phyloP scores from a whole-genome alignment of 2,113 vertebrate genomes.

The Azemiops feae region DNA sequence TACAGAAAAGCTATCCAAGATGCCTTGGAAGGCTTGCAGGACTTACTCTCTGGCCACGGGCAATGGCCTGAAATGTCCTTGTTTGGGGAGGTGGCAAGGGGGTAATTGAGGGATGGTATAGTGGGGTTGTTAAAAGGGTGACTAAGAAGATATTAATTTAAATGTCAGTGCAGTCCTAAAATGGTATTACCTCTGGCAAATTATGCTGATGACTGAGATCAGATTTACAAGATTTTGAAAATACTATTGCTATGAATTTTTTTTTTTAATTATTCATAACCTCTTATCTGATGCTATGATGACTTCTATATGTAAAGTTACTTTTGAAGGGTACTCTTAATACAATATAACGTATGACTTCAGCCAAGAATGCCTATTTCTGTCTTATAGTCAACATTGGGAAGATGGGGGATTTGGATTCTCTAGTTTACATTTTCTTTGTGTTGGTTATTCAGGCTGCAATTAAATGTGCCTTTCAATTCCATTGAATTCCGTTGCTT shows the following conservation, averaged over 20 bases:
- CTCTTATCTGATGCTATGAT: background rate
- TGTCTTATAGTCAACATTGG: background rate
- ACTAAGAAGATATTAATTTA: background rate
- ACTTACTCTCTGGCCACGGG: fast-evolving
- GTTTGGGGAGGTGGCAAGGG: background rate
- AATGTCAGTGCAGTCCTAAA: background rate
- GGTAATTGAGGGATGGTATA: background rate
- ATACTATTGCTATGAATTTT: background rate
- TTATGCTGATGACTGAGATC: background rate
- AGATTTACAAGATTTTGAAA: background rate
- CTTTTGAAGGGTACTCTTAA: too few species aligned
- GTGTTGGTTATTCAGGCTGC: background rate
- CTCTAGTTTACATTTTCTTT: background rate
- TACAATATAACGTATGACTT: background rate
- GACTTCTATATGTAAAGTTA: background rate
- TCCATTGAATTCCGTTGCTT: background rate
- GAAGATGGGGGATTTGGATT: background rate
- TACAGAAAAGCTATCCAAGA: constrained; percentile 27
- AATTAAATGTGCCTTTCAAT: background rate
- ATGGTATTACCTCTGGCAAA: background rate
- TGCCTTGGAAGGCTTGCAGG: background rate
- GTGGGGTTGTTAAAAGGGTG: background rate
- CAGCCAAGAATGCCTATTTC: background rate
- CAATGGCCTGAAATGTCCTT: background rate
- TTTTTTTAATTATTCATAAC: background rate